These are phyloP conservation scores for Phoxinus phoxinus DNA, from an alignment of 2,113 vertebrate genomes.

Conservation along the genomic window DNA sequence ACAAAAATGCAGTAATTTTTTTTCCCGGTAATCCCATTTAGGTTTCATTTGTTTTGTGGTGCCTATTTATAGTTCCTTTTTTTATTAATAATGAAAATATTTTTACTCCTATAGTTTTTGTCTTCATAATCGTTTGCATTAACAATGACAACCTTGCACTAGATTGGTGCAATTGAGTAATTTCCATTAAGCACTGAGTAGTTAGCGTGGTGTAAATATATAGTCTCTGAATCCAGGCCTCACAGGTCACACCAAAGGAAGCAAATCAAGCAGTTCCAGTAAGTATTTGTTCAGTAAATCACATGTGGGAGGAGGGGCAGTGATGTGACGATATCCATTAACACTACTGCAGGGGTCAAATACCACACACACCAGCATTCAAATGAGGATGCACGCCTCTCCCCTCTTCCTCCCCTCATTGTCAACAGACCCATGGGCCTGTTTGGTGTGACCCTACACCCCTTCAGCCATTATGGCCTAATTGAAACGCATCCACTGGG, in stretches of 20 bases:
- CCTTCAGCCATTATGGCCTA: slow-evolving; percentile 60
- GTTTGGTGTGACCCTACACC: slow-evolving; percentile 37
- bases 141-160: background rate
- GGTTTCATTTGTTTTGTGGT: background rate
- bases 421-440: slow-evolving; percentile 60
- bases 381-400: slow-evolving; percentile 49
- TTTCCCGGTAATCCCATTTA: too few relatives aligned
- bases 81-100: background rate
- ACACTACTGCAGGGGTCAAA: slow-evolving; percentile 59
- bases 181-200: background rate
- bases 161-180: background rate
- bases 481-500: slow-evolving; percentile 54
- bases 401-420: slow-evolving; percentile 17
- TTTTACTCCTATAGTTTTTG: background rate
- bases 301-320: slow-evolving; percentile 19
- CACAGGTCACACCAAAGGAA: slow-evolving; percentile 15
- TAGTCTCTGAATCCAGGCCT: background rate
- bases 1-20: too few relatives aligned
- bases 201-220: background rate
- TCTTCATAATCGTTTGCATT: background rate
- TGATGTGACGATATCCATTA: slow-evolving; percentile 62
- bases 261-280: slow-evolving; percentile 52
- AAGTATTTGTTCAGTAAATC: slow-evolving; percentile 44
- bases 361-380: slow-evolving; percentile 45
- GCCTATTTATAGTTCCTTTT: background rate